A percentile compares a stretch with the other conserved stretches of the same genome.
Evolutionary conservation across 1,140 invertebrate genomes (phyloP).

Genomic region (Plodia interpunctella): DNA sequence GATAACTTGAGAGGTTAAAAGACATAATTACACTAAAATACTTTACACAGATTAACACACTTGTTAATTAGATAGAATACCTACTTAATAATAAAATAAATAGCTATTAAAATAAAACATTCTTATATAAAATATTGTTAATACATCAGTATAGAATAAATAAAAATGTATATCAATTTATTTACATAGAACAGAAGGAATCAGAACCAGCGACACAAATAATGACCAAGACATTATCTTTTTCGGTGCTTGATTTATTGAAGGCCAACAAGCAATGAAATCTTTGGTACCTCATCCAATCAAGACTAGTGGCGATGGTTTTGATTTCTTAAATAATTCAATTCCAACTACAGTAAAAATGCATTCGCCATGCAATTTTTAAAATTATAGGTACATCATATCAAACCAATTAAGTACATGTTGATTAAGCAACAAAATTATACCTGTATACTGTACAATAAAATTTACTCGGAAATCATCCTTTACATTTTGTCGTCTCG

Average conservation of each 20-base stretch:
- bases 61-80: constrained; percentile 65
- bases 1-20: constrained; percentile 53
- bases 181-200: constrained; percentile 29
- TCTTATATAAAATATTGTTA: constrained; percentile 52
- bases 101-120: constrained; percentile 65
- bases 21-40: constrained; percentile 61
- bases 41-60: constrained; percentile 63
- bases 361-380: constrained; percentile 4
- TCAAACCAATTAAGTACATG: constrained; percentile 7
- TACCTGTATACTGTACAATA: neutral
- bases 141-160: constrained; percentile 49
- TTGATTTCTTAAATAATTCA: constrained; percentile 18
- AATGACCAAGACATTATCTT: constrained; percentile 1
- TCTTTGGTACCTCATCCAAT: constrained; percentile 4
- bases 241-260: neutral
- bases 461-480: neutral
- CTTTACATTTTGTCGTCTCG: constrained; percentile 1
- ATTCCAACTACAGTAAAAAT: neutral
- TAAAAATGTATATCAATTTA: constrained; percentile 46
- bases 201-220: constrained; percentile 19
- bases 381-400: neutral
- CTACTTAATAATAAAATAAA: constrained; percentile 68
- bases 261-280: neutral
- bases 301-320: constrained; percentile 10
- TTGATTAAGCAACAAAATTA: neutral